Conservation (phyloP, 2,797 vertebrate genomes). For the Ctenosaura bakeri region DNA sequence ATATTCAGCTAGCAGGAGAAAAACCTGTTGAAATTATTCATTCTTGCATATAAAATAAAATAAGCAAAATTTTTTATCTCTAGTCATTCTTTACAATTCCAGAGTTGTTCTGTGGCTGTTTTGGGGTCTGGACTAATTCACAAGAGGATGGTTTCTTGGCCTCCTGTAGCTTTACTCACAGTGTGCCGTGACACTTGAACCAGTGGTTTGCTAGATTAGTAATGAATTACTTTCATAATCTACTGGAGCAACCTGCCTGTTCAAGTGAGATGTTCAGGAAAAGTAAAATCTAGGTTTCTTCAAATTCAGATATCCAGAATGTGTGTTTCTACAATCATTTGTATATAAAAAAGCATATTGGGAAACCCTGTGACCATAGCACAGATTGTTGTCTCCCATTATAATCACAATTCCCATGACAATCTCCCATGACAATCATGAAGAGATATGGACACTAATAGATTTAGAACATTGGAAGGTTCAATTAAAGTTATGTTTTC, state of each 20-base stretch:
- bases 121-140: background rate
- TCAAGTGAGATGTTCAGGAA: background rate
- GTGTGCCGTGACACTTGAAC: background rate
- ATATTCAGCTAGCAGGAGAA: no score
- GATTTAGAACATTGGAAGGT: no score
- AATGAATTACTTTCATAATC: background rate
- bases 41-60: no score
- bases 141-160: conserved; percentile 2
- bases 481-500: no score
- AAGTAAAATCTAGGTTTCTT: background rate
- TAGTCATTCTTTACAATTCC: background rate
- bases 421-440: no score
- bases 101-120: conserved; percentile 9
- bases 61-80: no score
- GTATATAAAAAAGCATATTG: background rate
- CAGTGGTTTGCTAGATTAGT: background rate
- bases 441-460: no score
- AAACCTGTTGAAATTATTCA: no score
- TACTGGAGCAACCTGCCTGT: background rate
- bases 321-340: background rate
- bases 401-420: no score
- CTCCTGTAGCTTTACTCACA: background rate
- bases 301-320: background rate
- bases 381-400: no score
- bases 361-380: background rate